Conservation (phyloP, 2,113 vertebrate species). For the Maccullochella peelii region DNA sequence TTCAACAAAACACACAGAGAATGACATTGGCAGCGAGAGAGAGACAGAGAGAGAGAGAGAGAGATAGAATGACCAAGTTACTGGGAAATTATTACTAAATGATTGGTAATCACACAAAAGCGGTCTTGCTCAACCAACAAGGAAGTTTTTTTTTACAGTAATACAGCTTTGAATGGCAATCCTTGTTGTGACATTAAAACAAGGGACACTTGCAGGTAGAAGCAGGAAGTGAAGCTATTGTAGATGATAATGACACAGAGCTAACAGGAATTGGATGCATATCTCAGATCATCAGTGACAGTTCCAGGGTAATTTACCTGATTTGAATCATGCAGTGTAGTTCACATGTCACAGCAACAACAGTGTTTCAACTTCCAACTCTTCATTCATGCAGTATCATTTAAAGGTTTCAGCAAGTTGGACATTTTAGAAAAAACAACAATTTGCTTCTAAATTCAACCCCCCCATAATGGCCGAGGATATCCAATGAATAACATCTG, state of each 20-base stretch:
- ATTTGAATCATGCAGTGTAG: not conserved
- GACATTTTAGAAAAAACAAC: not conserved
- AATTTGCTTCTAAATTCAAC: not conserved
- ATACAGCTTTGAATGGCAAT: not conserved
- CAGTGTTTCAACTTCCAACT: conserved; percentile 6
- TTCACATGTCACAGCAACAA: not conserved
- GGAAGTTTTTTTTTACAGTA: conserved; percentile 50
- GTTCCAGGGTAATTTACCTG: conserved; percentile 7
- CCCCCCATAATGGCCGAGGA: not conserved
- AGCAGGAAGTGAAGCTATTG: conserved; percentile 25
- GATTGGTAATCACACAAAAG: conserved; percentile 34
- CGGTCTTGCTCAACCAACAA: conserved; percentile 46
- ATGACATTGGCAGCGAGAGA: not conserved
- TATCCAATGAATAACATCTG: not conserved
- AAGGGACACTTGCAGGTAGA: conserved; percentile 1
- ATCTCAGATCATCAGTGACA: not conserved
- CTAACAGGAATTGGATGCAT: conserved; percentile 48
- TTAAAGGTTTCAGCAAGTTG: not conserved
- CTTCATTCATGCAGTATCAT: not conserved
- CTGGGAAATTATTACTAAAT: conserved; percentile 51
- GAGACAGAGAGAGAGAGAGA: not conserved
- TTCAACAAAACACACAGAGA: conserved; percentile 44
- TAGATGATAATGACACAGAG: not conserved
- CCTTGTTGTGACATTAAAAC: not conserved
- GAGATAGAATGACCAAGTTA: conserved; percentile 29